phyloP scores from a whole-genome alignment of 2,797 vertebrate species.

The Characodon lateralis region DNA sequence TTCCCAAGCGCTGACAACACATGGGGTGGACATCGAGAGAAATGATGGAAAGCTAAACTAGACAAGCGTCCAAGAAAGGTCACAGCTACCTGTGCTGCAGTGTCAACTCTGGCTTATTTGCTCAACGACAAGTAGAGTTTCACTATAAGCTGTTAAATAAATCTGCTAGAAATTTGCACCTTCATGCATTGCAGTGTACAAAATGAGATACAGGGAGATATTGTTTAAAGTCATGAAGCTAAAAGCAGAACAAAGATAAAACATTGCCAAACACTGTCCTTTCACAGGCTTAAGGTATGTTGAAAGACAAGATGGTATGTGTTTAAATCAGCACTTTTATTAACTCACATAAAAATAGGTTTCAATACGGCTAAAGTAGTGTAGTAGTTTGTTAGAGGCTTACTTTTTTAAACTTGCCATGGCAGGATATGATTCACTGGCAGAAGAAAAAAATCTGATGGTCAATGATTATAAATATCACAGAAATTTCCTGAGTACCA shows the following conservation, averaged over 20 bases:
- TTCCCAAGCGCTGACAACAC: conserved; percentile 21
- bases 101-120: not conserved
- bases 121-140: not conserved
- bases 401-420: too few species aligned
- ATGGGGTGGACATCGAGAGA: conserved; percentile 12
- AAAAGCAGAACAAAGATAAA: not conserved
- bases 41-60: conserved; percentile 8
- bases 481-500: too few species aligned
- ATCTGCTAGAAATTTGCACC: not conserved
- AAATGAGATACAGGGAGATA: not conserved
- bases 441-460: too few species aligned
- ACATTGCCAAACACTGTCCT: not conserved
- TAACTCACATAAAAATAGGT: too few species aligned
- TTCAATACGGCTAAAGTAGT: too few species aligned
- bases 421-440: too few species aligned
- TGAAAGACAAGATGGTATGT: too few species aligned
- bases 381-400: too few species aligned
- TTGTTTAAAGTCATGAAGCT: not conserved
- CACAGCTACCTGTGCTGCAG: not conserved
- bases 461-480: too few species aligned
- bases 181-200: not conserved
- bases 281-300: not conserved
- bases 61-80: conserved; percentile 2
- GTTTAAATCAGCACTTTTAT: too few species aligned
- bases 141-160: too few species aligned